These are phyloP conservation scores for Schizaphis graminum DNA, from an alignment of 2,888 invertebrate genomes.

Conservation along the genomic window DNA sequence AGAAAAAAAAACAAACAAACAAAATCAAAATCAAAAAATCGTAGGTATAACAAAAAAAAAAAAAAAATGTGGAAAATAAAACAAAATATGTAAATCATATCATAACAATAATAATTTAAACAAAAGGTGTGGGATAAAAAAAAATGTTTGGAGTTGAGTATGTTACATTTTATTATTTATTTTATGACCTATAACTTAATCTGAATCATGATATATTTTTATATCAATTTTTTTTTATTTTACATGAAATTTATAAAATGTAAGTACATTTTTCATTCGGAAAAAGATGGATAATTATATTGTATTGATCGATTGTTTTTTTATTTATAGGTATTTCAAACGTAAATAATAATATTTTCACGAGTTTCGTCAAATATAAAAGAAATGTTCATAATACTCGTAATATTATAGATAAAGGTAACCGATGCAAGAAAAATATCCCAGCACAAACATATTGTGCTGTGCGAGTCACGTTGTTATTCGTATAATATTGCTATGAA, in stretches of 20 bases:
- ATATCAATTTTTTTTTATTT: neutral
- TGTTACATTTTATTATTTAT: neutral
- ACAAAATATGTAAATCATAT: conserved; percentile 21
- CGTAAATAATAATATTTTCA: neutral
- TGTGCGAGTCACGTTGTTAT: neutral
- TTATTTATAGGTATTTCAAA: neutral
- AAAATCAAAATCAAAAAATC: conserved; percentile 51
- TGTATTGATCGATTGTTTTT: neutral
- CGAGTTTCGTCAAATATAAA: neutral
- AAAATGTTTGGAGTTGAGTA: neutral
- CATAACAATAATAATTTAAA: conserved; percentile 7
- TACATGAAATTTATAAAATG: neutral
- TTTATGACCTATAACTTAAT: neutral
- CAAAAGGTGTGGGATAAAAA: conserved; percentile 4
- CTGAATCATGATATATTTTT: neutral
- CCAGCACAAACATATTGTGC: neutral
- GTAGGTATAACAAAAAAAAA: conserved; percentile 33
- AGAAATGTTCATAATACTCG: neutral
- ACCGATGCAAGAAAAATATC: neutral
- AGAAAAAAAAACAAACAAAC: conserved; percentile 62
- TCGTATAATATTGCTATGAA: neutral
- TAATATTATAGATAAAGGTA: neutral
- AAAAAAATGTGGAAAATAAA: neutral
- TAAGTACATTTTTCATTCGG: neutral
- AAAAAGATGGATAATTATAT: neutral